Percentiles rank a stretch among this genome's conserved stretches.
These are phyloP conservation scores for Pachydiplax longipennis DNA, from an alignment of 2,888 invertebrate species.

Conservation along the genomic window DNA sequence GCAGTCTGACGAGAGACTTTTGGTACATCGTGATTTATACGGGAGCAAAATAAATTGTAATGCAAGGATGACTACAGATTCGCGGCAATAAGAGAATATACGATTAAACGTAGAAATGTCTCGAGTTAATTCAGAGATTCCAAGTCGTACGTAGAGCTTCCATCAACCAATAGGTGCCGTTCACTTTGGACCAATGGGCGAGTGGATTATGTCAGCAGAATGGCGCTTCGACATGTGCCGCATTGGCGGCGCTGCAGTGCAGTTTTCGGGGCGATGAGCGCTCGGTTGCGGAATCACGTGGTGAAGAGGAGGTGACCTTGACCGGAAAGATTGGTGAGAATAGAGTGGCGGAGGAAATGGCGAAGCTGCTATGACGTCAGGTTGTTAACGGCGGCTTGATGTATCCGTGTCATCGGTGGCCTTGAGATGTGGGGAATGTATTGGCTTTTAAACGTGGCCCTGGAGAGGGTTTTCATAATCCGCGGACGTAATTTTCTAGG, in stretches of 20 bases:
- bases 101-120: too few species aligned
- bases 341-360: not conserved
- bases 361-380: slow-evolving; percentile 19
- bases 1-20: too few species aligned
- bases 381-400: slow-evolving; percentile 23
- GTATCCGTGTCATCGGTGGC: slow-evolving; percentile 6
- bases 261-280: not conserved
- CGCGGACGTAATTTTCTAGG: slow-evolving; percentile 18
- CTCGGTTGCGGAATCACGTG: not conserved
- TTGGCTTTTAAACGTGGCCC: slow-evolving; percentile 8
- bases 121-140: too few species aligned
- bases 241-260: slow-evolving; percentile 8
- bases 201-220: too few species aligned
- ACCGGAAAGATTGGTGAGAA: slow-evolving; percentile 4
- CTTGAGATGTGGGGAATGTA: not conserved
- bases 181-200: too few species aligned
- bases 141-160: too few species aligned
- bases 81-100: too few species aligned
- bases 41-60: too few species aligned
- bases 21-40: too few species aligned
- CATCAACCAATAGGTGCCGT: too few species aligned
- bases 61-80: too few species aligned
- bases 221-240: not conserved
- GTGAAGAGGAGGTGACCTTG: not conserved
- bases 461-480: not conserved